Conservation (phyloP, 2,797 vertebrate species). For the Adelosebastes latens region DNA sequence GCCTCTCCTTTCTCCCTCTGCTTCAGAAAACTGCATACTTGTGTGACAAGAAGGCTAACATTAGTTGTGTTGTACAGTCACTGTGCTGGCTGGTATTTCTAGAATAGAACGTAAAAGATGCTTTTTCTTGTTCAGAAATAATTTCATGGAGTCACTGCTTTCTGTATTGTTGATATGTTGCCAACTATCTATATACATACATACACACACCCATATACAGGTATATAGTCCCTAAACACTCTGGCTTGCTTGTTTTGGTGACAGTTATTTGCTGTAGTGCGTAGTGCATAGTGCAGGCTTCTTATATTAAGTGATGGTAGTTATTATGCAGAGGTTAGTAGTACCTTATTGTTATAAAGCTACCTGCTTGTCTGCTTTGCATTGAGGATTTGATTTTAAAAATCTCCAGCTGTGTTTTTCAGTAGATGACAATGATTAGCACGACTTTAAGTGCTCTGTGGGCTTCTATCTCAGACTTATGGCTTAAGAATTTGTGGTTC, state of each 20-base stretch:
- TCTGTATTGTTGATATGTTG: not conserved
- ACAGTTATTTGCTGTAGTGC: not conserved
- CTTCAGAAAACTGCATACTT: not conserved
- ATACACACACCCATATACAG: not conserved
- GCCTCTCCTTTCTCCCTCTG: not conserved
- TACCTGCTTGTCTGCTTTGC: not conserved
- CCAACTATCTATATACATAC: not conserved
- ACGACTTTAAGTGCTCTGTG: not conserved
- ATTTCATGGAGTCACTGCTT: not conserved
- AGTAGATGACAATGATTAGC: conserved; percentile 24
- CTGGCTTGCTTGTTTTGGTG: not conserved
- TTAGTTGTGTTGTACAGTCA: not conserved
- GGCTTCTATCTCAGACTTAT: not conserved
- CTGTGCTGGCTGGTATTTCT: not conserved
- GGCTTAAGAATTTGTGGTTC: conserved; percentile 7
- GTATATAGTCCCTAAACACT: not conserved
- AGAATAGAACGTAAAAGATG: conserved; percentile 2
- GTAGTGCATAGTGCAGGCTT: not conserved
- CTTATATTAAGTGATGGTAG: not conserved
- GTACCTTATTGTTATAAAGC: not conserved
- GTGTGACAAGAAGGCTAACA: not conserved
- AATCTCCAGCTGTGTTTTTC: not conserved
- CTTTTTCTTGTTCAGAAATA: conserved; percentile 5
- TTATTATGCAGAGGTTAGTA: not conserved
- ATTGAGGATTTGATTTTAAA: not conserved